A percentile compares a stretch with the other conserved stretches of the same genome.
Conservation (phyloP, 2,113 vertebrate genomes). For the Pangasianodon hypophthalmus region DNA sequence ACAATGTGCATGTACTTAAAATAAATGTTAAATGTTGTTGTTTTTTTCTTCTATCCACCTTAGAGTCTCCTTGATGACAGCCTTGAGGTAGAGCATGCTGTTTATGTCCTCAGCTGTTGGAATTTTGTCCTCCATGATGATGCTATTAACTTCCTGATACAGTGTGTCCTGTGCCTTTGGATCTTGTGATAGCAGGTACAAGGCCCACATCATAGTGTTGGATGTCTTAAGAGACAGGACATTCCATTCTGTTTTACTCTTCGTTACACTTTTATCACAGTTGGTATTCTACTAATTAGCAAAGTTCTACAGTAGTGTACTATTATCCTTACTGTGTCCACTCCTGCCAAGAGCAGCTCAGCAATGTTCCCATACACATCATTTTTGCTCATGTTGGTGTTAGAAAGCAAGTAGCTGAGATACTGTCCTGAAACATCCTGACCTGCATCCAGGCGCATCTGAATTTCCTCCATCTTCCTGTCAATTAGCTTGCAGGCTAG, state of each 20-base stretch:
- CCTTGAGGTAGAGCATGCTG: slow-evolving; percentile 83
- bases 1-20: not conserved
- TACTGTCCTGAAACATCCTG: slow-evolving; percentile 82
- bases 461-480: slow-evolving; percentile 80
- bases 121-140: slow-evolving; percentile 63
- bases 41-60: slow-evolving; percentile 71
- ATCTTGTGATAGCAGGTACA: slow-evolving; percentile 83
- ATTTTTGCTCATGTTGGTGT: slow-evolving; percentile 75
- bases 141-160: slow-evolving; percentile 79
- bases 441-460: slow-evolving; percentile 70
- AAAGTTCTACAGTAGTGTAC: not conserved
- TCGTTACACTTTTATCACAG: not conserved
- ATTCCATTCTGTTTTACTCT: not conserved
- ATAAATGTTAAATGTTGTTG: no score
- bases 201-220: no score
- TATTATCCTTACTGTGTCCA: slow-evolving; percentile 84
- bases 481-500: slow-evolving; percentile 84
- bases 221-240: slow-evolving; percentile 77
- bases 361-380: slow-evolving; percentile 85
- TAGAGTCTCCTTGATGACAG: slow-evolving; percentile 86
- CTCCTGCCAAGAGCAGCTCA: slow-evolving; percentile 88
- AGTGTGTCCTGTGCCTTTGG: slow-evolving; percentile 76
- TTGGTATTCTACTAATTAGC: not conserved
- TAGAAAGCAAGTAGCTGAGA: slow-evolving; percentile 85
- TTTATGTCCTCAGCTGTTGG: slow-evolving; percentile 80